Evolutionary conservation across 2,888 invertebrate species (phyloP), one percentile per base, ranked within the genome.

Genomic region (Buathra laborator): DNA sequence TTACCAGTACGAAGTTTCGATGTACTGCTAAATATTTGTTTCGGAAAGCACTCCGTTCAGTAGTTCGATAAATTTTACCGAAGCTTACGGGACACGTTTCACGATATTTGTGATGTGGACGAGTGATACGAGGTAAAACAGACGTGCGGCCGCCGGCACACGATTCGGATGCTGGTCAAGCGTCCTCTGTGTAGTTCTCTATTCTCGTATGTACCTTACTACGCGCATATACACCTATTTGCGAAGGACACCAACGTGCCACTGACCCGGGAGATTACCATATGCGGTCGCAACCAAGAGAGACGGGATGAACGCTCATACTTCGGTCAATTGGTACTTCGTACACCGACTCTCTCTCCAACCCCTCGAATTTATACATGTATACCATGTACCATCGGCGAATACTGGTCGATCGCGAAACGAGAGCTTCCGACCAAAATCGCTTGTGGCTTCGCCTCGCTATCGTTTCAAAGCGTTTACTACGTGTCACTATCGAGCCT

Each of bases 371-470:
- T 46, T 29, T 59, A 6, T 37, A 53, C 51, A 12, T 7, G 12
- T 12, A 14, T 29, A 24, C 16, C 19, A 53, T 43, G 48, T 37
- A 44, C 24, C 53, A 32, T 62, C n/a, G 14, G 32, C 48, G 48
- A 77, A 62, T 62, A 29, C 62, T 24, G 81, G 81, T 79, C 79
- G 83, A 84, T 82, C 82, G 74, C 78, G 71, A 86, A 86, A 86
- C 84, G 82, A 86, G 82, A 85, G 81, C 81, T 76, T 83, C 81
- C 76, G 79, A 66, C 81, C 64, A 75, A 86, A 83, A 86, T 86
- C 37, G 83, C 86, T 86, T 79, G 83, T 83, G 43, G 6, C 9
- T 70, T n/a, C 1, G 16, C n/a, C 29, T 82, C 68, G 56, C 76
- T 81, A 70, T 81, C 84, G 79, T 82, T 77, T 68, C 66, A 75